phyloP scores from a whole-genome alignment of 35 echinoderm and acorn worm genomes.

The Heliocidaris tuberculata region DNA sequence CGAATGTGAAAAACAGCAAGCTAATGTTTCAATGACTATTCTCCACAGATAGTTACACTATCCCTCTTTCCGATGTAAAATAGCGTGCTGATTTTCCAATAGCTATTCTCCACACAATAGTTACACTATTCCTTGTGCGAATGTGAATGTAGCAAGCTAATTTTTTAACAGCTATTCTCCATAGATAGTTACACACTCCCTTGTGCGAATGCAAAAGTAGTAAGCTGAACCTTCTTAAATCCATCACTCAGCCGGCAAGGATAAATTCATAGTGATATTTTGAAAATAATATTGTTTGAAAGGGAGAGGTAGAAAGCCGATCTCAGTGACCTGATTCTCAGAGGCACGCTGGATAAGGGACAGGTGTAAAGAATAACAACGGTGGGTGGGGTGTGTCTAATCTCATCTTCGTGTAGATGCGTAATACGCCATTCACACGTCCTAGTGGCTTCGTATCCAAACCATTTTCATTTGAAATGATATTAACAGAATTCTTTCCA shows the following conservation, averaged over 20 bases:
- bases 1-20: too few relatives aligned
- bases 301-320: neutral
- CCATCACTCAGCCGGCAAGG: neutral
- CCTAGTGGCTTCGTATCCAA: neutral
- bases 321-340: neutral
- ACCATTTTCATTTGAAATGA: neutral
- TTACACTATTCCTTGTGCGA: too few relatives aligned
- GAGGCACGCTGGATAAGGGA: neutral
- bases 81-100: too few relatives aligned
- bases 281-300: neutral
- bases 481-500: too few relatives aligned
- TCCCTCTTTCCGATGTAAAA: too few relatives aligned
- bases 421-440: neutral
- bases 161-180: too few relatives aligned
- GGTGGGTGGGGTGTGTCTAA: neutral
- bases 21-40: too few relatives aligned
- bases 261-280: slow-evolving; percentile 14
- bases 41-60: too few relatives aligned
- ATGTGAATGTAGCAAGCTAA: too few relatives aligned
- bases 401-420: neutral
- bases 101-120: too few relatives aligned
- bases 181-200: neutral
- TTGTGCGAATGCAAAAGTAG: neutral
- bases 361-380: neutral
- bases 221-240: neutral